phyloP scores from a whole-genome alignment of 30 jellyfish, hydroid and myxozoan genomes.

The Rhopilema esculentum region DNA sequence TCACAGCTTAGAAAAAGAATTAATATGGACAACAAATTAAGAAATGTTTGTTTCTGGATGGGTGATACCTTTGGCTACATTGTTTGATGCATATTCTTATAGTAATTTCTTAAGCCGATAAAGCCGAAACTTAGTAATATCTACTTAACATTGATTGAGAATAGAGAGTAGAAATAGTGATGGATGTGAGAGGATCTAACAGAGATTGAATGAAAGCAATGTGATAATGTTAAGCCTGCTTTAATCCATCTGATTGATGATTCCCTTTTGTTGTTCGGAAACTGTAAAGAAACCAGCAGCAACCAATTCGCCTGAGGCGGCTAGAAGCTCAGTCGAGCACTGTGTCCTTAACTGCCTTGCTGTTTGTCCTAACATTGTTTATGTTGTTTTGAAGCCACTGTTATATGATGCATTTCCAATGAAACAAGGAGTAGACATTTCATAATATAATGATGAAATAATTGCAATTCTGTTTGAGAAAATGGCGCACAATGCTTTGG shows the following conservation, averaged over 20 bases:
- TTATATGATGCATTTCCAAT: not conserved
- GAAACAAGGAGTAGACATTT: not conserved
- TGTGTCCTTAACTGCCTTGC: not conserved
- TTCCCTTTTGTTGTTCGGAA: no score
- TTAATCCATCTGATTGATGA: not conserved
- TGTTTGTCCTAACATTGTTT: not conserved
- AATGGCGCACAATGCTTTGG: not conserved
- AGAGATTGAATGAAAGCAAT: not conserved
- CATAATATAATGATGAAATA: slow-evolving; percentile 1
- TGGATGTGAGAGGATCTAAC: not conserved
- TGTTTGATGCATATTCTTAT: not conserved
- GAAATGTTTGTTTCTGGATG: no score
- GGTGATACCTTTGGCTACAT: no score
- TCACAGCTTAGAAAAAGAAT: no score
- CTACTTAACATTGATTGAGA: not conserved
- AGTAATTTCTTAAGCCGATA: not conserved
- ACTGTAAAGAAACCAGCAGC: no score
- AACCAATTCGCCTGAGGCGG: no score
- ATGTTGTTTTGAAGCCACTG: not conserved
- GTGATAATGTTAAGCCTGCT: not conserved
- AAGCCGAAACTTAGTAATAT: not conserved
- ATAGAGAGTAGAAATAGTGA: not conserved
- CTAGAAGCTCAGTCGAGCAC: no score
- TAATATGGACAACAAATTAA: no score
- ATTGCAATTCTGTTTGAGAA: not conserved